Evolutionary conservation across 2,888 invertebrate genomes (phyloP), one percentile per base, ranked within the genome.

Genomic region (Nymphalis polychloros): DNA sequence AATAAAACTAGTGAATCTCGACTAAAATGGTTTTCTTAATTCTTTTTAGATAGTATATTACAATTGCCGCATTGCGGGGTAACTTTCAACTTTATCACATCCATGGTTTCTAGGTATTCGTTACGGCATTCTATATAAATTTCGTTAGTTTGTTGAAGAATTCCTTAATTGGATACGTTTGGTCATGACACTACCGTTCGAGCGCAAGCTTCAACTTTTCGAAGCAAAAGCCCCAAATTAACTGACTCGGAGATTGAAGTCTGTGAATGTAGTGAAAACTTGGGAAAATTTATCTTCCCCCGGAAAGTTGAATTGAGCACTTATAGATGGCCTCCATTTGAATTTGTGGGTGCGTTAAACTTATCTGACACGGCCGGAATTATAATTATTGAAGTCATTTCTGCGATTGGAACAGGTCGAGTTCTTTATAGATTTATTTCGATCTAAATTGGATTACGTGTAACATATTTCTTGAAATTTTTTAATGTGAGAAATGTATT

Each of bases 221-320:
- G 72, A 69, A 72, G 70, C 67, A 72, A 73, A 75, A 70, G 66
- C 70, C 73, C 72, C 75, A 76, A 78, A 78, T 78, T 78, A 79
- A 79, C 78, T 75, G 72, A 70, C 67, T 72, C 71, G 73, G 63
- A 71, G 69, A 73, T 78, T 76, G 78, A 77, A 75, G 74, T 69
- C 73, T 63, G 69, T 71, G 76, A 76, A 79, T 79, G 76, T 79
- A 80, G 77, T 75, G 75, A 63, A 75, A 78, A 76, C 76, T 81
- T 77, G 71, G 69, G 69, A 59, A 35, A 74, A 79, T 79, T 80
- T 81, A 80, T 80, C 80, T 79, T 80, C 67, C 65, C 49, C 68
- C 65, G 69, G 65, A 75, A 79, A 81, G 76, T 81, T 80, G 79
- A 77, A 81, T 81, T 69, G 73, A 64, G 64, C 67, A 67, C 69